These are phyloP conservation scores for Drosophila funebris DNA, from an alignment of 1,140 invertebrate species.

Conservation along the genomic window DNA sequence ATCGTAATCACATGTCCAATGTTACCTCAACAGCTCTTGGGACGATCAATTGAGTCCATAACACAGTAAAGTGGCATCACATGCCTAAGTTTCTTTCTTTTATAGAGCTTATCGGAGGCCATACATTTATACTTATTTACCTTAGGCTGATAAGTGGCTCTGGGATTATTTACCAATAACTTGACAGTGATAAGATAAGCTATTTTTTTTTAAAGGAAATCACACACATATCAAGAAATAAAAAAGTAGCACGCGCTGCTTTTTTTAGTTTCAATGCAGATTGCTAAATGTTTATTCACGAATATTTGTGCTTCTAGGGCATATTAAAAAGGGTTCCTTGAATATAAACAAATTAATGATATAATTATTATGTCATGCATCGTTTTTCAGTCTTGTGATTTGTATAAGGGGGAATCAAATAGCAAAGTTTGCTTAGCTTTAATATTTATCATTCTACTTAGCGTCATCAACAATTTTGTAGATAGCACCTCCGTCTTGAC, in stretches of 20 bases:
- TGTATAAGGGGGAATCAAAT: slow-evolving; percentile 11
- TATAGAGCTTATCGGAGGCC: slow-evolving; percentile 46
- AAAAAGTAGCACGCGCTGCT: slow-evolving; percentile 54
- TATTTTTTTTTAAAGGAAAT: slow-evolving; percentile 17
- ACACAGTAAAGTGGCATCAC: slow-evolving; percentile 46
- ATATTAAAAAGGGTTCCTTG: background rate
- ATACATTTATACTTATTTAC: slow-evolving; percentile 50
- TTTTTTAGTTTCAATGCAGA: background rate
- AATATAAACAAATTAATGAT: slow-evolving; percentile 48
- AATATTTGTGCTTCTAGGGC: background rate
- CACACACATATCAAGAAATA: slow-evolving; percentile 17
- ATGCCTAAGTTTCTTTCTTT: slow-evolving; percentile 50
- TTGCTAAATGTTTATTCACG: slow-evolving; percentile 18
- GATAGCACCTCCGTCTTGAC: slow-evolving; percentile 11
- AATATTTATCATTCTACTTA: slow-evolving; percentile 62
- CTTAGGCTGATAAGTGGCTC: slow-evolving; percentile 58
- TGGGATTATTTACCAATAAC: slow-evolving; percentile 76
- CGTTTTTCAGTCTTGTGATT: slow-evolving; percentile 68
- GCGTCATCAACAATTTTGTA: slow-evolving; percentile 37
- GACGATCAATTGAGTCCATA: slow-evolving; percentile 58
- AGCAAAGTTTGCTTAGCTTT: slow-evolving; percentile 29
- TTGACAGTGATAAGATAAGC: slow-evolving; percentile 66
- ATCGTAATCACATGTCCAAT: slow-evolving; percentile 67
- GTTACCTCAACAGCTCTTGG: slow-evolving; percentile 28
- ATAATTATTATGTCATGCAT: slow-evolving; percentile 69